Evolutionary conservation across 2,113 vertebrate genomes (phyloP), one percentile per base, ranked within the genome.

Genomic region (Mobula birostris): DNA sequence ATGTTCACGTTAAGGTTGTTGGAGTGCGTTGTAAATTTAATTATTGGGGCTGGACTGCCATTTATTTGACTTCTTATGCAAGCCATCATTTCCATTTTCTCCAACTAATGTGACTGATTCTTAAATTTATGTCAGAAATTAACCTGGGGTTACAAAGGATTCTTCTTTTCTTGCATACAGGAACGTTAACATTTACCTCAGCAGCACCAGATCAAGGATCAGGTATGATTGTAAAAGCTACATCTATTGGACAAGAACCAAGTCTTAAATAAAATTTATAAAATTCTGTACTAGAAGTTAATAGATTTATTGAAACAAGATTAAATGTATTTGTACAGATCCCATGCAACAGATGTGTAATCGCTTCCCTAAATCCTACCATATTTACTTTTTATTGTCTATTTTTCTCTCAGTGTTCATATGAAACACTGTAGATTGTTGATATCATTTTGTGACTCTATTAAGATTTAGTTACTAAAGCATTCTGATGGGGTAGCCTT

Each of bases 131-230:
- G 66, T 36, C 21, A 40, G 90, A 32, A 91, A 21, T n/a, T 70
- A 9, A 66, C 36, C 63, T 21, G 88, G 90, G 48, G 36, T 74
- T 92, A 92, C 29, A 92, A 72, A 7, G 27, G 27, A 27, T 93
- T 90, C 5, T 72, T 76, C 36, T 72, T 70, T 93, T 74, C 24
- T 74, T 93, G 21, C 72, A 32, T 74, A 70, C 91, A 93, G 91
- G 91, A 27, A 11, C 72, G 36, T 56, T 93, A 72, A 93, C 68
- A 48, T 74, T 93, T 9, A 93, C 91, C 70, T 93, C 68, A 27
- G 0, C 91, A 56, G 91, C 91, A 76, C 40, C 1, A 29, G 36
- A 74, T 7, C 91, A 93, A 27, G 68, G 11, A 56, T 5, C 68
- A 74, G 91, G 91, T 93, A 93, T 9, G 91, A 29, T 74, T 90